Conservation (phyloP, 2,888 invertebrate genomes). For the Diaprepes abbreviatus region DNA sequence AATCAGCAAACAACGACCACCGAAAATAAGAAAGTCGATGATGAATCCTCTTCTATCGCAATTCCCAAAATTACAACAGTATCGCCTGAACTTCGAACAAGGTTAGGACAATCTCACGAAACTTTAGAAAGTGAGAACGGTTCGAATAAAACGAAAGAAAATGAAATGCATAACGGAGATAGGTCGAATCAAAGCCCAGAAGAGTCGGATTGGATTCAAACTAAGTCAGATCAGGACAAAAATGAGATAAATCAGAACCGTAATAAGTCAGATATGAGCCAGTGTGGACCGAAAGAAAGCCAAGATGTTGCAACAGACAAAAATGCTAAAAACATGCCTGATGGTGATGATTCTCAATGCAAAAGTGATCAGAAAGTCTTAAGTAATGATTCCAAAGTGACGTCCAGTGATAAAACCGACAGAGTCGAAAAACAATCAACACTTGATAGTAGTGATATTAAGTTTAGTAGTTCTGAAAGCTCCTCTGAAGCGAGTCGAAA, state of each 20-base stretch:
- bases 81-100: neutral
- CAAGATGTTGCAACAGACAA: neutral
- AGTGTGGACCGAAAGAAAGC: neutral
- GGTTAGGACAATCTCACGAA: neutral
- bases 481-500: neutral
- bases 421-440: neutral
- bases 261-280: neutral
- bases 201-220: neutral
- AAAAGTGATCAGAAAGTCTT: neutral
- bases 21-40: neutral
- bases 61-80: neutral
- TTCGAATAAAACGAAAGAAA: neutral
- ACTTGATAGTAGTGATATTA: constrained; percentile 14
- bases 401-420: constrained; percentile 6
- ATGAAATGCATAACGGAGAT: too few relatives aligned
- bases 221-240: neutral
- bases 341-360: neutral
- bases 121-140: neutral
- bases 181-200: neutral
- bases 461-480: neutral
- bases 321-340: neutral
- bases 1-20: neutral
- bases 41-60: neutral
- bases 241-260: neutral
- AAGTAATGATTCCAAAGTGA: neutral